Evolutionary conservation across 2,888 invertebrate genomes (phyloP), one percentile per base, ranked within the genome.

Genomic region (Sesamia inferens): DNA sequence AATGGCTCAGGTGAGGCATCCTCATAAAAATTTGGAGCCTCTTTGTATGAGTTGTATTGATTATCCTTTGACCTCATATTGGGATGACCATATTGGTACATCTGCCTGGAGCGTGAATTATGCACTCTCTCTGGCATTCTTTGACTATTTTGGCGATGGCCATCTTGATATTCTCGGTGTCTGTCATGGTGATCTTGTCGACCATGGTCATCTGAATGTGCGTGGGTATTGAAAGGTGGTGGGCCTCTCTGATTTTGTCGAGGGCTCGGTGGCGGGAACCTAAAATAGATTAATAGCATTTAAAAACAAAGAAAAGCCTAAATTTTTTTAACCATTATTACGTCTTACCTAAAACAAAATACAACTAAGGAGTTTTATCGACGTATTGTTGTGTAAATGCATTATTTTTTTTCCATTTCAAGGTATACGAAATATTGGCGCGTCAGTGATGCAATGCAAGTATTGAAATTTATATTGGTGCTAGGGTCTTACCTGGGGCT

Each of bases 221-320:
- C 77, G 57, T 84, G 90, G 63, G 79, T 65, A 79, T 83, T 88
- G 74, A 81, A 94, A 55, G 77, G 63, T 47, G 86, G 86, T 51
- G 86, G 85, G 22, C 82, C 85, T 86, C 92, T 88, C 76, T 86
- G 82, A 68, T 51, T 85, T 68, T 86, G 85, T 74, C 92, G 90
- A 42, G 90, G 84, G 42, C 82, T 85, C 22, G 92, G 91, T 85
- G 90, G 90, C 84, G 92, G 91, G 87, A 92, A 94, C 86, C 95
- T 95, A 92, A 78, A 92, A 92, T 85, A 58, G 5, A 79, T 54
- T 59, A 22, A 14, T 0, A 51, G 0, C 55, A 51, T 5, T 55
- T 68, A 48, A 68, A 78, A 67, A 76, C 55, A 57, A 61, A 39
- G 11, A 58, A 54, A 59, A n/a, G 5, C 8, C 19, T 0, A 13